Evolutionary conservation across 1,140 invertebrate species (phyloP), one percentile per base, ranked within the genome.

Genomic region (Drosophila guanche): DNA sequence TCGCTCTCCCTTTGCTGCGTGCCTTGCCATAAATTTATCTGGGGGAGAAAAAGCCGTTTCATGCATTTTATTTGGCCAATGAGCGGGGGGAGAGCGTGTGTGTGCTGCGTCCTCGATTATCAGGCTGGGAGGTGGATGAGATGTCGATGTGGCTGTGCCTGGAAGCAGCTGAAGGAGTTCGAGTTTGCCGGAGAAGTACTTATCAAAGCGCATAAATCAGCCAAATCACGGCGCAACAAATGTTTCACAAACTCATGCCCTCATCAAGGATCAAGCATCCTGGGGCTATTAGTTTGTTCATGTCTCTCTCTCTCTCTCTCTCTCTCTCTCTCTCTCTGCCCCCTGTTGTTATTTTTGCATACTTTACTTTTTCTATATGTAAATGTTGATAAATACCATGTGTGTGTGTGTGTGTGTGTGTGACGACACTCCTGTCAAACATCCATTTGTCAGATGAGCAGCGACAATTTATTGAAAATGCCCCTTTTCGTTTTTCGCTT

Each of bases 171-270:
- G 10, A 37, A 37, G 33, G 10, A 37, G 33, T 12, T 37, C 10
- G 25, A 27, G 16, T 41, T 43, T 23, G 27, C 8, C 42, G 40
- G 23, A 48, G 45, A 8, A 76, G 62, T 55, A 84, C 73, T 77
- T 79, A 79, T 80, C 69, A 76, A 66, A 68, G 57, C 45, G 65
- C 70, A 81, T 88, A 86, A 86, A 86, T 86, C 83, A 86, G 81
- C 73, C 55, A 78, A 86, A 81, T 86, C 81, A 86, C 74, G 73
- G 27, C 14, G 69, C 65, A 80, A 78, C 81, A 86, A 86, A 80
- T 86, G 81, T 77, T 85, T 51, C 40, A 76, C 55, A 72, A 52
- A 72, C 71, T 85, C 79, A 85, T 52, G 46, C 16, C 20, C 47
- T 59, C 56, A 52, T 46, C 23, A n/a, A 16, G 14, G 14, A 33